A percentile compares a stretch with the other conserved stretches of the same genome.
These are phyloP conservation scores for Ochotona curzoniae DNA, from an alignment of 2,113 vertebrate genomes.

Conservation along the genomic window DNA sequence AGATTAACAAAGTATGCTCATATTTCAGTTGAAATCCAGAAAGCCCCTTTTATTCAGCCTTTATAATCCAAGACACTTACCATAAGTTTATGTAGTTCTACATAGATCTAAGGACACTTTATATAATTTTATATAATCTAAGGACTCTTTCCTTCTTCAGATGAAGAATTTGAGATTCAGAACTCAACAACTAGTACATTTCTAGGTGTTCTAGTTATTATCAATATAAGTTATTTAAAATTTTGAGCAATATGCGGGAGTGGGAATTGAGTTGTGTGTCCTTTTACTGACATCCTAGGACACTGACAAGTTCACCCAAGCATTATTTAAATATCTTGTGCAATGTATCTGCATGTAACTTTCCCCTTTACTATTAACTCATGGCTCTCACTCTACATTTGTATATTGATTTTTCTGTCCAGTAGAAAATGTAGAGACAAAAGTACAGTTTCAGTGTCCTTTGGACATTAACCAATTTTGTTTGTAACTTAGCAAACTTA, in stretches of 20 bases:
- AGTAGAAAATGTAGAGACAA: constrained; percentile 42
- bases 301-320: background rate
- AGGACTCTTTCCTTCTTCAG: background rate
- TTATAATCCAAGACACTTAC: background rate
- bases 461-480: constrained; percentile 42
- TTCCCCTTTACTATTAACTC: constrained; percentile 43
- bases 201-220: background rate
- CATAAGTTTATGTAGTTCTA: constrained; percentile 7
- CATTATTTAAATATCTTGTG: constrained; percentile 44
- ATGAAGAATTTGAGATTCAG: constrained; percentile 42
- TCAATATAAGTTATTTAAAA: constrained; percentile 18
- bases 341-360: background rate
- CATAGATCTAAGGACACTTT: no score
- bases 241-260: background rate
- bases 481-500: constrained; percentile 45
- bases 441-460: constrained; percentile 36
- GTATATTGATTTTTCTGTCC: constrained; percentile 47
- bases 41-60: constrained; percentile 11
- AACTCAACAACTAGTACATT: constrained; percentile 29
- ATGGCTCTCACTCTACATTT: background rate
- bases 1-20: background rate
- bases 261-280: background rate
- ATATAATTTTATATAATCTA: no score
- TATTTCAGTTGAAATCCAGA: background rate
- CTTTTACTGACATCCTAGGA: background rate